Percentiles rank a stretch among this genome's conserved stretches.
phyloP scores from a whole-genome alignment of 2,888 invertebrate species.

The Eurois occulta region DNA sequence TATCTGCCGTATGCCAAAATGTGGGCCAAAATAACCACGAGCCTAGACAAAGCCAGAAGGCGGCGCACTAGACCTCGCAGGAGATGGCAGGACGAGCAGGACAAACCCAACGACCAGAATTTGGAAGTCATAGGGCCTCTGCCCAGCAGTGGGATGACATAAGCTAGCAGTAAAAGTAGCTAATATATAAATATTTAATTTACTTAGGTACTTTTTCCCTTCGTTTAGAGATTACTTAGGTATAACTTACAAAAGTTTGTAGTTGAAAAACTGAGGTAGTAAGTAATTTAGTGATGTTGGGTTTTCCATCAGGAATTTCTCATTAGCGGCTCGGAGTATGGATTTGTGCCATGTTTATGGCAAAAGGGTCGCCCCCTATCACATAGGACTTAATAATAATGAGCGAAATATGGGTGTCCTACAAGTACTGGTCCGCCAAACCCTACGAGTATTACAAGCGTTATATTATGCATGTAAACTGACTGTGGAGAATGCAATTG shows the following conservation, averaged over 20 bases:
- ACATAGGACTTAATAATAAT: not conserved
- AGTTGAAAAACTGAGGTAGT: not conserved
- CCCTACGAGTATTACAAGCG: not conserved
- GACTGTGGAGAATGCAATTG: not conserved
- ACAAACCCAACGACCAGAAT: too few relatives aligned
- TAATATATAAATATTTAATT: not conserved
- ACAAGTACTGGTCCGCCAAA: not conserved
- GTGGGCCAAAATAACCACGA: too few relatives aligned
- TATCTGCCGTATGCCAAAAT: too few relatives aligned
- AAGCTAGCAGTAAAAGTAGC: too few relatives aligned
- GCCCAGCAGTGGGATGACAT: too few relatives aligned
- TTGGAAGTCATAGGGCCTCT: too few relatives aligned
- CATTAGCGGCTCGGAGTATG: not conserved
- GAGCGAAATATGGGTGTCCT: not conserved
- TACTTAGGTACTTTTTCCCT: too few relatives aligned
- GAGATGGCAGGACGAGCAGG: too few relatives aligned
- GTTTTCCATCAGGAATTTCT: not conserved
- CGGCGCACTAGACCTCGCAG: too few relatives aligned
- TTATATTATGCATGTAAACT: not conserved
- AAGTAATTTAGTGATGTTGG: not conserved
- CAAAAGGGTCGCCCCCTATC: not conserved
- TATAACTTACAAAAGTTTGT: too few relatives aligned
- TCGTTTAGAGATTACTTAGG: not conserved
- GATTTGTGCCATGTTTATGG: not conserved
- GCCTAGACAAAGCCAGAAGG: too few relatives aligned